Percentiles rank a stretch among this genome's conserved stretches.
Conservation (phyloP, 1,140 invertebrate species). For the Drosophila ohnishii region DNA sequence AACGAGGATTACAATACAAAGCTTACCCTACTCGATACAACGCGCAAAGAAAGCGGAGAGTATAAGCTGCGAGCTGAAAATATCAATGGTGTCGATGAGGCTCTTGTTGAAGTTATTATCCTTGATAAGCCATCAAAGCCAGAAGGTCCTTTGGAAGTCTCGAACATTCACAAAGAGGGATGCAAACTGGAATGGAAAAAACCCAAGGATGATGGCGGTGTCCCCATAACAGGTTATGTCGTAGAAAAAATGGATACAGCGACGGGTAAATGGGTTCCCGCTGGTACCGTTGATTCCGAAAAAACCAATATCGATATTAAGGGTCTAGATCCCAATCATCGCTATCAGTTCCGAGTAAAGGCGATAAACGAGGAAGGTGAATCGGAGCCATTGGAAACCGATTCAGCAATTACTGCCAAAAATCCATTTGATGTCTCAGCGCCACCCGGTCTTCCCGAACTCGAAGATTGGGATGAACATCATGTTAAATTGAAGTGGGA, state of each 20-base stretch:
- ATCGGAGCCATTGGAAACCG: conserved; percentile 95
- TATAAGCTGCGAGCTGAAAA: conserved; percentile 97
- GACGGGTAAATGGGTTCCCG: conserved; percentile 94
- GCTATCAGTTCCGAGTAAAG: conserved; percentile 97
- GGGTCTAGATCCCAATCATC: conserved; percentile 94
- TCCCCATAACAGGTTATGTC: conserved; percentile 94
- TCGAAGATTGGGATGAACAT: conserved; percentile 96
- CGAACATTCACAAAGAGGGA: conserved; percentile 96
- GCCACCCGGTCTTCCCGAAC: conserved; percentile 95
- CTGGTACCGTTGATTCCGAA: conserved; percentile 93
- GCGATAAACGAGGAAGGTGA: conserved; percentile 98
- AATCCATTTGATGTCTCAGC: conserved; percentile 97
- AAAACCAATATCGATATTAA: conserved; percentile 94
- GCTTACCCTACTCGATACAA: conserved; percentile 91
- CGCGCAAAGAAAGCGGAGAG: conserved; percentile 92
- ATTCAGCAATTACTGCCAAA: conserved; percentile 94
- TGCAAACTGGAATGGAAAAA: conserved; percentile 98
- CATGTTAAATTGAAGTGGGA: conserved; percentile 98
- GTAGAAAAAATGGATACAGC: conserved; percentile 96
- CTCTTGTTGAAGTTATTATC: conserved; percentile 96
- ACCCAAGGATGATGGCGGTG: conserved; percentile 96
- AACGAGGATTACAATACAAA: conserved; percentile 97
- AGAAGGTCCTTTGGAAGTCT: conserved; percentile 96
- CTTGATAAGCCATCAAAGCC: conserved; percentile 96
- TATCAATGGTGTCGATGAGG: conserved; percentile 95